A percentile compares a stretch with the other conserved stretches of the same genome.
Conservation (phyloP, 2,113 vertebrate species). For the Pithys albifrons region DNA sequence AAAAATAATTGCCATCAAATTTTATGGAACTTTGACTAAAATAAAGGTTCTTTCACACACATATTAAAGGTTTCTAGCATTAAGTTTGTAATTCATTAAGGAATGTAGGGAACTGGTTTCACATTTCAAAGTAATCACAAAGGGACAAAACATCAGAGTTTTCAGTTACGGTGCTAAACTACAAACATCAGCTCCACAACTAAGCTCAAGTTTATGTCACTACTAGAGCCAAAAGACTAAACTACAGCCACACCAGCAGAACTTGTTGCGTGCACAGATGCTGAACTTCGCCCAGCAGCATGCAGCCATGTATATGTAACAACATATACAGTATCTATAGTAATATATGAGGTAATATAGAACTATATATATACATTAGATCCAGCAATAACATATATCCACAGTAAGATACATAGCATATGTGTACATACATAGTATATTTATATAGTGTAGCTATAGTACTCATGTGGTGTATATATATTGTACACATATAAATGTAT, state of each 20-base stretch:
- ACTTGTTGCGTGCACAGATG: accelerated
- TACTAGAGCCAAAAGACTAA: not conserved
- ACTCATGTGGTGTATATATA: no score
- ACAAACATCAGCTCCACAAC: not conserved
- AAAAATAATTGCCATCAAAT: not conserved
- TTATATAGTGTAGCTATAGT: no score
- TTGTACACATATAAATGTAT: no score
- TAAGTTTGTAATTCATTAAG: not conserved
- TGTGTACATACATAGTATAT: no score
- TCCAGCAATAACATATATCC: no score
- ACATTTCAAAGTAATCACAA: not conserved
- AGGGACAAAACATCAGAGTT: not conserved
- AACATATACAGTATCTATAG: no score
- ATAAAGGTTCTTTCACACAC: not conserved
- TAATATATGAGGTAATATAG: no score
- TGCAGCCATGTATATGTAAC: accelerated
- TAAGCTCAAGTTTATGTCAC: not conserved
- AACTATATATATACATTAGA: no score
- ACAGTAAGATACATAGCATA: no score
- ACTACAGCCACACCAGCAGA: not conserved
- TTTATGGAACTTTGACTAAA: not conserved
- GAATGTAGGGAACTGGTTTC: accelerated
- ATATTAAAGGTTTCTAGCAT: not conserved
- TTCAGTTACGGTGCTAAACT: not conserved
- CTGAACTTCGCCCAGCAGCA: not conserved